Percentiles rank a stretch among this genome's conserved stretches.
Evolutionary conservation across 2,888 invertebrate genomes (phyloP).

Genomic region (Drosophila meridionalis): DNA sequence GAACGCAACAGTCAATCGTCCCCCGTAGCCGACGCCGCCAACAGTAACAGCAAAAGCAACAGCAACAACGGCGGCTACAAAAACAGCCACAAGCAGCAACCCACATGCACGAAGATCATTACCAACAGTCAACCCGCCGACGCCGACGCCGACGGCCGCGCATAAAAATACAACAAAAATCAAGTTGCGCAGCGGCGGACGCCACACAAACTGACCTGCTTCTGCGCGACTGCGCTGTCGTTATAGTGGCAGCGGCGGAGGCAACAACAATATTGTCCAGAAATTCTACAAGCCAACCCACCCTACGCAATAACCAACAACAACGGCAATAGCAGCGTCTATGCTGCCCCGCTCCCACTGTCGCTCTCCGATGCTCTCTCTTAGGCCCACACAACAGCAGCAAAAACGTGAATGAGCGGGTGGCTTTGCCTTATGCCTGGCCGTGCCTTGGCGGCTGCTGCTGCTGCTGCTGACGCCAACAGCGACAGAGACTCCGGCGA

Average conservation of each 20-base stretch:
- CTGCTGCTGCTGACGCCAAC: conserved; percentile 44
- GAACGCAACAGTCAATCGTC: conserved; percentile 76
- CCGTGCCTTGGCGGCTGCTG: conserved; percentile 49
- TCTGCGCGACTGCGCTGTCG: conserved; percentile 55
- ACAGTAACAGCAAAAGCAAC: conserved; percentile 30
- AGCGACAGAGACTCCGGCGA: conserved; percentile 46
- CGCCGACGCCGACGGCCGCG: conserved; percentile 52
- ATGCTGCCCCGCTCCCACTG: conserved; percentile 49
- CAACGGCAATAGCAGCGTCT: conserved; percentile 33
- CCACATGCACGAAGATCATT: conserved; percentile 78
- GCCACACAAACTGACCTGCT: conserved; percentile 76
- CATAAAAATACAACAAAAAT: conserved; percentile 66
- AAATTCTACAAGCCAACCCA: conserved; percentile 74
- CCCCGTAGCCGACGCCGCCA: conserved; percentile 50
- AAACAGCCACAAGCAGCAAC: conserved; percentile 59
- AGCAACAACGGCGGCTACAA: conserved; percentile 35
- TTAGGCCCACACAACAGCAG: conserved; percentile 60
- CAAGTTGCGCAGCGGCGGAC: conserved; percentile 70
- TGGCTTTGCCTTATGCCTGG: conserved; percentile 63
- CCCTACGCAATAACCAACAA: conserved; percentile 64
- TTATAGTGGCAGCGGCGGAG: conserved; percentile 7
- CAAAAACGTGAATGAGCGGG: conserved; percentile 72
- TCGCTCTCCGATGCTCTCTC: conserved; percentile 56
- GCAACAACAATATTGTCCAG: conserved; percentile 52
- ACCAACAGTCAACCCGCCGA: conserved; percentile 69